Evolutionary conservation across 2,797 vertebrate species (phyloP).

Genomic region (Sitta carolinensis): DNA sequence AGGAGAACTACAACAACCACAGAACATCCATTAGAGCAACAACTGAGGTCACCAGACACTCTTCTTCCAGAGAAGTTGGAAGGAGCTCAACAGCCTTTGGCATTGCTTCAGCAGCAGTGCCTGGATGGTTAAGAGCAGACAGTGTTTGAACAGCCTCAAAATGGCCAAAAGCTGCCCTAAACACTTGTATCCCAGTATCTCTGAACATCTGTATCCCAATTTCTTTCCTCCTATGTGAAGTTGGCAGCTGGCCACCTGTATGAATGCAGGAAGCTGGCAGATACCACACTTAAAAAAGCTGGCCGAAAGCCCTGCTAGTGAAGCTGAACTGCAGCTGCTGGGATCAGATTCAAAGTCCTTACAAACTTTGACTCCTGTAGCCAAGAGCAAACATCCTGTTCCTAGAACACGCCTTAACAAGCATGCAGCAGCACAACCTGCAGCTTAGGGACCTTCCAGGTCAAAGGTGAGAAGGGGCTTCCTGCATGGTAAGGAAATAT

Average conservation of each 20-base stretch:
- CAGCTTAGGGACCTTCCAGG: not conserved
- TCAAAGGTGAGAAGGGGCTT: not conserved
- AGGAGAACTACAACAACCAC: not conserved
- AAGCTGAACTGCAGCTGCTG: not conserved
- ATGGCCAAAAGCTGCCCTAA: not conserved
- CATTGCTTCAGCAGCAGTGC: not conserved
- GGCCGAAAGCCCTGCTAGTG: not conserved
- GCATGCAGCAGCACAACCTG: rapidly evolving
- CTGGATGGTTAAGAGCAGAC: not conserved
- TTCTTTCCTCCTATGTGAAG: not conserved
- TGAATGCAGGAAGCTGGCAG: not conserved
- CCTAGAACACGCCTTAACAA: not conserved
- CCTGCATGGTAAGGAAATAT: rapidly evolving
- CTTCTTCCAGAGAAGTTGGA: not conserved
- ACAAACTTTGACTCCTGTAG: rapidly evolving
- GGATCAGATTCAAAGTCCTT: not conserved
- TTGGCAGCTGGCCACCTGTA: not conserved
- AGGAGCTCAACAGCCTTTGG: not conserved
- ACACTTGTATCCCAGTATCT: not conserved
- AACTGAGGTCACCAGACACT: not conserved
- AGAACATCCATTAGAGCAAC: not conserved
- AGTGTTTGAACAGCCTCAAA: not conserved
- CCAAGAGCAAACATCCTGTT: not conserved
- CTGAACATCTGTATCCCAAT: not conserved
- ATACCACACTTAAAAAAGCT: not conserved